Evolutionary conservation across 2,888 invertebrate species (phyloP).

Genomic region (Anoncus sp.): DNA sequence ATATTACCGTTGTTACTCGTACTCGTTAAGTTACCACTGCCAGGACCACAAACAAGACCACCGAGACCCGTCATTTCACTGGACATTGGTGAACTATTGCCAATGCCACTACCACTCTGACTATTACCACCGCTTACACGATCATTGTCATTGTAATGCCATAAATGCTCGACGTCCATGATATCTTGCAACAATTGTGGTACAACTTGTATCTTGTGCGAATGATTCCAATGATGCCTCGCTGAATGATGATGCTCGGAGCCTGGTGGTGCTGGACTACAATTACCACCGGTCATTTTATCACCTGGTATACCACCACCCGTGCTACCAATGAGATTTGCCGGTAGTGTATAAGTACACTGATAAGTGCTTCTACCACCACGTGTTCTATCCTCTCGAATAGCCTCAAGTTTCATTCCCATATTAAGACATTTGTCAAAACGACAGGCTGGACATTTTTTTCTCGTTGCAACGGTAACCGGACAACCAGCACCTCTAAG

Average conservation of each 20-base stretch:
- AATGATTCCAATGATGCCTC: slow-evolving; percentile 80
- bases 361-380: slow-evolving; percentile 98
- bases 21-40: slow-evolving; percentile 60
- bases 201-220: slow-evolving; percentile 80
- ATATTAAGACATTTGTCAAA: slow-evolving; percentile 98
- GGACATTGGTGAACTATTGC: slow-evolving; percentile 31
- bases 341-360: slow-evolving; percentile 95
- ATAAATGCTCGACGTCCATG: slow-evolving; percentile 97
- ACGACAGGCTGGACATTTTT: slow-evolving; percentile 98
- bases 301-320: slow-evolving; percentile 83
- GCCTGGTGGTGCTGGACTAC: slow-evolving; percentile 80
- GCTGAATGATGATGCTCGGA: slow-evolving; percentile 79
- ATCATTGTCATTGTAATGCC: slow-evolving; percentile 96
- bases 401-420: slow-evolving; percentile 99
- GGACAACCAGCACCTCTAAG: slow-evolving; percentile 95
- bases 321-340: slow-evolving; percentile 84
- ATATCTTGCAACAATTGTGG: slow-evolving; percentile 89
- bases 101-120: slow-evolving; percentile 63
- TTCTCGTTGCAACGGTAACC: slow-evolving; percentile 96
- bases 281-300: slow-evolving; percentile 78
- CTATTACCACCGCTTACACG: slow-evolving; percentile 86
- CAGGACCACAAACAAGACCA: slow-evolving; percentile 24
- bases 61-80: slow-evolving; percentile 38
- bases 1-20: slow-evolving; percentile 67
- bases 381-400: slow-evolving; percentile 96